phyloP scores from a whole-genome alignment of 2,797 vertebrate species.

The Tiaroga cobitis region DNA sequence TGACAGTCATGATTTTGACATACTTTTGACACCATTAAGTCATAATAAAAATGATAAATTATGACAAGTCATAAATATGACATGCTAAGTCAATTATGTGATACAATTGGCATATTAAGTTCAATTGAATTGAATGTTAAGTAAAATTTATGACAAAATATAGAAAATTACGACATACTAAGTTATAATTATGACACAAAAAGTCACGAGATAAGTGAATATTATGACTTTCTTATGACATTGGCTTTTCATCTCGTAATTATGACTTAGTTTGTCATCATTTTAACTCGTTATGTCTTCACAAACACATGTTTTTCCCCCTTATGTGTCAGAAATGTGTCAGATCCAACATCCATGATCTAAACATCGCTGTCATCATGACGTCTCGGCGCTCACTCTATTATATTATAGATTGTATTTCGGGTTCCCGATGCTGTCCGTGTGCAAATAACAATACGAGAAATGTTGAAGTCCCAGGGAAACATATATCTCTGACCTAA shows the following conservation, averaged over 20 bases:
- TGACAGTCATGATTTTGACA: not conserved
- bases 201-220: no score
- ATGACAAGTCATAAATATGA: not conserved
- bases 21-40: no score
- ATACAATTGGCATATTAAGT: not conserved
- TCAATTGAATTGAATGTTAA: not conserved
- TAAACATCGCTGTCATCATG: conserved; percentile 38
- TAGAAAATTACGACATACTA: no score
- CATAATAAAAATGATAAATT: no score
- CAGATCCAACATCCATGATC: conserved; percentile 34
- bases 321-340: not conserved
- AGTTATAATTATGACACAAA: no score
- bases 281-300: not conserved
- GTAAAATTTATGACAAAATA: no score
- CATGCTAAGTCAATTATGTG: not conserved
- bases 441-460: conserved; percentile 13
- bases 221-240: no score
- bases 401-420: not conserved
- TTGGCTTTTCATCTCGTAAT: not conserved
- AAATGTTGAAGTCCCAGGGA: not conserved
- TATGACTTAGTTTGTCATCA: not conserved
- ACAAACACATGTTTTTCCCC: not conserved
- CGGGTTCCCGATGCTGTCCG: not conserved
- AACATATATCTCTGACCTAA: conserved; percentile 16
- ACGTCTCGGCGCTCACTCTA: conserved; percentile 21